Conservation (phyloP, 2,797 vertebrate genomes). For the Meriones psammophilus region DNA sequence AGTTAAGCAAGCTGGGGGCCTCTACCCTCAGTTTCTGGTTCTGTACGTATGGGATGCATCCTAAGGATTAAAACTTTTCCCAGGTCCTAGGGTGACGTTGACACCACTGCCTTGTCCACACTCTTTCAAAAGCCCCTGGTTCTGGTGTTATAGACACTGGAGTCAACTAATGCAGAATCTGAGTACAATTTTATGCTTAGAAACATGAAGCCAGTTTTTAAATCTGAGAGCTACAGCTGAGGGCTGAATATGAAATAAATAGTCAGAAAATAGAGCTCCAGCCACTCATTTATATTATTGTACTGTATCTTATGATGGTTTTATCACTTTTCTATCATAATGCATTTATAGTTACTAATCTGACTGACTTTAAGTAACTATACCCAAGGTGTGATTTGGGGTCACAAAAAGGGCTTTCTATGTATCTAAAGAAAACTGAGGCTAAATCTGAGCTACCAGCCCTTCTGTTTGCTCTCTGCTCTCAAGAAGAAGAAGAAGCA, state of each 20-base stretch:
- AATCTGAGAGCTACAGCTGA: neutral
- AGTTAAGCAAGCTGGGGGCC: neutral
- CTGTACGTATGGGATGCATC: neutral
- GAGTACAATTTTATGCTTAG: neutral
- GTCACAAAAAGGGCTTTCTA: neutral
- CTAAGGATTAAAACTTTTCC: neutral
- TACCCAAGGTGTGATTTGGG: neutral
- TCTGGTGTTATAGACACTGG: neutral
- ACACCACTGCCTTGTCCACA: neutral
- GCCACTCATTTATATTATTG: neutral
- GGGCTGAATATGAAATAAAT: neutral
- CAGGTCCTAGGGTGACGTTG: neutral
- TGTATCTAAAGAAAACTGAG: neutral
- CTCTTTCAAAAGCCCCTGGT: neutral
- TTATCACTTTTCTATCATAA: neutral
- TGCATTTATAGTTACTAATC: constrained; percentile 1
- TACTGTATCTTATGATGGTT: neutral
- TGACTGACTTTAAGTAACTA: neutral
- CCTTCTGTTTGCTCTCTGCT: neutral
- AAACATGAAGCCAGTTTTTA: constrained; percentile 26
- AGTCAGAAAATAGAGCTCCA: constrained; percentile 8
- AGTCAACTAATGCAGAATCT: neutral
- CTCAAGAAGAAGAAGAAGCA: neutral
- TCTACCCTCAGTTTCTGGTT: constrained; percentile 20
- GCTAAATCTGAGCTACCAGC: neutral